phyloP scores from a whole-genome alignment of 2,113 vertebrate genomes.

The Mormoops blainvillei region DNA sequence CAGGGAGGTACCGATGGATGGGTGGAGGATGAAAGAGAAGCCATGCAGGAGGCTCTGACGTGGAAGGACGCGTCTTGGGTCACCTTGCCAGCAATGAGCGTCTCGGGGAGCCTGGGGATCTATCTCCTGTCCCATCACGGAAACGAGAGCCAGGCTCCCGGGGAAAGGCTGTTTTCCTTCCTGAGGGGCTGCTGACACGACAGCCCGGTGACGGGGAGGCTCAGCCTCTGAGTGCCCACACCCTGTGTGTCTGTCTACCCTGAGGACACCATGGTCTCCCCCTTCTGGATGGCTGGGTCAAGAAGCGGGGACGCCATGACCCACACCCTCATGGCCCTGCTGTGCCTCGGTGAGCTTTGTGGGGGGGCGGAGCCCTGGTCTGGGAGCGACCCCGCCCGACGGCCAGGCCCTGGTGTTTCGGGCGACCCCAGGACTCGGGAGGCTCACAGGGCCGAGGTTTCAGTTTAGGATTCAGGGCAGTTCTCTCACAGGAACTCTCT shows the following conservation, averaged over 20 bases:
- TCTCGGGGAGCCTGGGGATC: not conserved
- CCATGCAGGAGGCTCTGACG: not conserved
- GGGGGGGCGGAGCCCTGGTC: not conserved
- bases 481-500: not conserved
- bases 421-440: no score
- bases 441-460: not conserved
- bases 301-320: not conserved
- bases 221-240: fast-evolving
- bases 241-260: no score
- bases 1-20: no score
- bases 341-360: not conserved
- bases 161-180: not conserved
- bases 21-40: not conserved
- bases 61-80: not conserved
- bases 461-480: not conserved
- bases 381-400: not conserved
- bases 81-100: no score
- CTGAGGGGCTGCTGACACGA: not conserved
- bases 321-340: not conserved
- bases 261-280: fast-evolving
- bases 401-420: no score
- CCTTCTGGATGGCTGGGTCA: fast-evolving
- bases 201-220: fast-evolving
- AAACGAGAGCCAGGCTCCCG: no score
- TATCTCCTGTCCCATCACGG: no score